Evolutionary conservation across 2,113 vertebrate genomes (phyloP), one percentile per base, ranked within the genome.

Genomic region (Conger conger): DNA sequence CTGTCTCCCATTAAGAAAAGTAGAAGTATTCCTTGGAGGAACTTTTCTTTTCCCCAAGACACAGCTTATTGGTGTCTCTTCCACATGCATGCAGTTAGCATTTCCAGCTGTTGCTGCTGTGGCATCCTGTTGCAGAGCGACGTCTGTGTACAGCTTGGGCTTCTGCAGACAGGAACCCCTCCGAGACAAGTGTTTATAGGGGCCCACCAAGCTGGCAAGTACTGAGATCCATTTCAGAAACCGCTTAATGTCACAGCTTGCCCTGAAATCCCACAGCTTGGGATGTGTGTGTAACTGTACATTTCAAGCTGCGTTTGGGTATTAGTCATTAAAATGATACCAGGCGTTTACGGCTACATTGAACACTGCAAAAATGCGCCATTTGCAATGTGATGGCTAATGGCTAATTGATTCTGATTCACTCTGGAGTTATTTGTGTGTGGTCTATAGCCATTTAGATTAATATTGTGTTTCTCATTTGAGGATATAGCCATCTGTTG

Each of bases 1-100:
- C 40, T 9, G 79, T 30, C 79, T 80, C 42, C 27, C 40, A 80
- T 30, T 80, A n/a, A n/a, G 79, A 53, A 79, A 38, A 79, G 30
- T 73, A 79, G 37, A 79, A 30, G 68, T 9, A 33, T n/a, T 73
- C 78, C 23, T 45, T 45, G 7, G n/a, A 80, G 37, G 7, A 42
- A 40, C 23, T 45, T 78, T 53, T 27, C 40, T 79, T n/a, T 79
- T n/a, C 37, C 37, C 36, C 36, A 79, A 42, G 23, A 40, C 18
- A 20, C 78, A 40, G 78, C 78, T 30, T 27, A 33, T 33, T 13
- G 27, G 30, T 2, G 78, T 38, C 13, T 9, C 78, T 53, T 17
- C 42, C 40, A 23, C 40, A 0, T 20, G 42, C 45, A 33, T 6
- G 40, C 79, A 53, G 79, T 45, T 50, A 38, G 40, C 30, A 80